phyloP scores from a whole-genome alignment of 2,113 vertebrate species.

The Pionites leucogaster region DNA sequence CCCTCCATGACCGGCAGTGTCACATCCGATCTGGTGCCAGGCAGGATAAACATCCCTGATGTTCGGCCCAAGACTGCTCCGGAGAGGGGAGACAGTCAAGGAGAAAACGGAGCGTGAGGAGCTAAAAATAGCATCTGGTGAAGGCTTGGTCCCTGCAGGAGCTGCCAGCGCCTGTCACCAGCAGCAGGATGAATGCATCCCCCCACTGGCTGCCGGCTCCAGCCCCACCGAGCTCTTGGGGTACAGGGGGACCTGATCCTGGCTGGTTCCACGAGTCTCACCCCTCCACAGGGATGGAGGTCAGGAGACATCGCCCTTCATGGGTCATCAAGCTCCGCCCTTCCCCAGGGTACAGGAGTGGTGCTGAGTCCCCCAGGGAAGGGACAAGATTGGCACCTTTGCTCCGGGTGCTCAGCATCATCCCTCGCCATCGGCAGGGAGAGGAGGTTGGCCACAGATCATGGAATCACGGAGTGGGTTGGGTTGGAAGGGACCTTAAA shows the following conservation, averaged over 20 bases:
- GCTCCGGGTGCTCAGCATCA: neutral
- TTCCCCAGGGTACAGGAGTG: rapidly evolving
- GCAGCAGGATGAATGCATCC: neutral
- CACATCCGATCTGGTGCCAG: slow-evolving; percentile 2
- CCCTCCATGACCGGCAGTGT: neutral
- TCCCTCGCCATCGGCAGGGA: neutral
- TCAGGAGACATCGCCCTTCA: rapidly evolving
- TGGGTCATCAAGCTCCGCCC: rapidly evolving
- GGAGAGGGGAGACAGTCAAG: slow-evolving; percentile 48
- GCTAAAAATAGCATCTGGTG: slow-evolving; percentile 49
- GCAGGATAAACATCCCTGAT: slow-evolving; percentile 2
- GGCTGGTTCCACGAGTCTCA: rapidly evolving
- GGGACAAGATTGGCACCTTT: neutral
- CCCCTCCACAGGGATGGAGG: neutral
- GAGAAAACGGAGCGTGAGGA: slow-evolving; percentile 46
- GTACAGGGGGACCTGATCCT: rapidly evolving
- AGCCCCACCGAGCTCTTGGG: neutral
- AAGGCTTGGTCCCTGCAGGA: neutral
- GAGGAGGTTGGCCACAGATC: neutral
- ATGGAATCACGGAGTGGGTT: neutral
- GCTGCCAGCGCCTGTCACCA: neutral
- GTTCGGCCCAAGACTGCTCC: neutral
- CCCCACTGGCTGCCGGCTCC: neutral
- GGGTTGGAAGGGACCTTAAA: neutral
- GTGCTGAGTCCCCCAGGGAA: neutral